Conservation (phyloP, 2,797 vertebrate species). For the Hafferia zeledoni region DNA sequence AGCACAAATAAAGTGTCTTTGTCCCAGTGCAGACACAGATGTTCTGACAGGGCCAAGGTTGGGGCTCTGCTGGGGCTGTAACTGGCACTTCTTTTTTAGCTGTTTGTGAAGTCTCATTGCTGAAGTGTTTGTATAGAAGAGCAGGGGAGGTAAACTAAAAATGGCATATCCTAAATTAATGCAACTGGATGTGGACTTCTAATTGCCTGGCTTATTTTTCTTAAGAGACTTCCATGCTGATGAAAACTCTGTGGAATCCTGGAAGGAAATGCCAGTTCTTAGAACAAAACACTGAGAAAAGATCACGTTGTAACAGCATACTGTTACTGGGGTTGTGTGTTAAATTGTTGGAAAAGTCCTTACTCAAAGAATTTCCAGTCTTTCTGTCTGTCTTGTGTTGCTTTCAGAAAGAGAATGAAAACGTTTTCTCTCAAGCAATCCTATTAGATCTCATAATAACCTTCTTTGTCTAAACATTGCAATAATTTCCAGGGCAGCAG, state of each 20-base stretch:
- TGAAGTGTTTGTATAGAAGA: not conserved
- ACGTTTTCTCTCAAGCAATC: not conserved
- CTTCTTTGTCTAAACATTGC: constrained; percentile 29
- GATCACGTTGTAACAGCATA: not conserved
- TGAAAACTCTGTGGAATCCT: not conserved
- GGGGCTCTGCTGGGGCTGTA: not conserved
- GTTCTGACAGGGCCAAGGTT: not conserved
- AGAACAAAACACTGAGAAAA: not conserved
- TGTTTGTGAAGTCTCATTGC: not conserved
- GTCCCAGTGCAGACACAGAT: not conserved
- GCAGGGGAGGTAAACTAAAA: not conserved
- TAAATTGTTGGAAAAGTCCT: not conserved
- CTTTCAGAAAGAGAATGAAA: not conserved
- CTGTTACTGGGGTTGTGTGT: not conserved
- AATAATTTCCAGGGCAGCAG: not conserved
- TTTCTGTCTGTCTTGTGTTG: not conserved
- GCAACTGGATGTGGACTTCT: not conserved
- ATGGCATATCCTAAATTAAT: not conserved
- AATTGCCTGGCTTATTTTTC: not conserved
- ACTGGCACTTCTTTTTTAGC: not conserved
- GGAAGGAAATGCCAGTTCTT: not conserved
- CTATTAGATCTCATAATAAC: constrained; percentile 28
- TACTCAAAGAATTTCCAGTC: not conserved
- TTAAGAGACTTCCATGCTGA: not conserved
- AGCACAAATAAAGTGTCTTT: not conserved